phyloP scores from a whole-genome alignment of 2,797 vertebrate species.

The Graptemys geographica region DNA sequence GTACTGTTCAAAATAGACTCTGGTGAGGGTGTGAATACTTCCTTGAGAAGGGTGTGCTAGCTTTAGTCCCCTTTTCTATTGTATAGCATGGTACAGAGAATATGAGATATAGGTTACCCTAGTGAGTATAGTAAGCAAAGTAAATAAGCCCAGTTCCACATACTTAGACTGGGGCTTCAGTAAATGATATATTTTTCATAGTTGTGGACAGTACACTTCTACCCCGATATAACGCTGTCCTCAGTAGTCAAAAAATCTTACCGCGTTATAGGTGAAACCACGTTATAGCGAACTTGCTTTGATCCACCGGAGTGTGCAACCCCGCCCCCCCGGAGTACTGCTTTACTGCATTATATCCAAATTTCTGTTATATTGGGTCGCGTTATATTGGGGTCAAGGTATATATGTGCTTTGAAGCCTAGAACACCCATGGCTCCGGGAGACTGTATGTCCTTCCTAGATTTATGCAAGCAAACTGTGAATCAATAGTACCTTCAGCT shows the following conservation, averaged over 20 bases:
- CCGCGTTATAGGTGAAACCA: no score
- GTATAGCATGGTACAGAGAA: not conserved
- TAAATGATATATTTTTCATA: conserved; percentile 37
- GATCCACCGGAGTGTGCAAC: no score
- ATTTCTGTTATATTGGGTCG: no score
- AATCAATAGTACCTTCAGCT: not conserved
- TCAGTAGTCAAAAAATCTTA: no score
- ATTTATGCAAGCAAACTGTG: not conserved
- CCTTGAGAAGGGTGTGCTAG: conserved; percentile 22
- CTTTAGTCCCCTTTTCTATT: conserved; percentile 39
- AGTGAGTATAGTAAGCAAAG: not conserved
- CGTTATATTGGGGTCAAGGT: no score
- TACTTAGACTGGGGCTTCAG: conserved; percentile 50
- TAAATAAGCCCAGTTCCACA: conserved; percentile 31
- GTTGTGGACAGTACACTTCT: not conserved
- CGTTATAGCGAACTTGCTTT: no score
- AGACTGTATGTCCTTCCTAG: not conserved
- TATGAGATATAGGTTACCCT: conserved; percentile 3
- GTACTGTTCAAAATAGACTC: not conserved
- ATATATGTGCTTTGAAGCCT: conserved; percentile 23
- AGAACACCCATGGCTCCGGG: conserved; percentile 32
- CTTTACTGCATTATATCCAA: no score
- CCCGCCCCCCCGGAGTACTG: no score
- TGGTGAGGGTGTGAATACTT: not conserved
- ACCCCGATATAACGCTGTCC: no score